Conservation (phyloP, 2,888 invertebrate species). For the Oscheius sp. region DNA sequence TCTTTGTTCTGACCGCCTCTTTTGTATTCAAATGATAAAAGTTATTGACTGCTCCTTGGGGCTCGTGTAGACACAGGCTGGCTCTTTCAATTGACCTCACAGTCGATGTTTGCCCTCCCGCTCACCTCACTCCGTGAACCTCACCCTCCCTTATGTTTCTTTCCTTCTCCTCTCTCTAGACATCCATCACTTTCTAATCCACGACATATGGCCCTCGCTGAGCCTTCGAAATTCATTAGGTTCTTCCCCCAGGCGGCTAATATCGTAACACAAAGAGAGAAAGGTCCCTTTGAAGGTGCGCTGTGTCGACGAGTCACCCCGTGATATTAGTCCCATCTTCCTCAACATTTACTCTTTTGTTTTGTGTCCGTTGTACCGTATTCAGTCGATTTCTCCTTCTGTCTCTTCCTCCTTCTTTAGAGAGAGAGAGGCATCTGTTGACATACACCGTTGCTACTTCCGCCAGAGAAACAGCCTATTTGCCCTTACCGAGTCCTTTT, state of each 20-base stretch:
- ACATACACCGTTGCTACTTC: conserved; percentile 28
- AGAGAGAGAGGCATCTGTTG: conserved; percentile 8
- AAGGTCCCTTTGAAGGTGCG: not conserved
- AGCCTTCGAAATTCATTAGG: conserved; percentile 19
- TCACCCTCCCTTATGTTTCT: conserved; percentile 1
- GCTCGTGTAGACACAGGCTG: conserved; percentile 23
- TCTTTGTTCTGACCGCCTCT: too few species aligned
- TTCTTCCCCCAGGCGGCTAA: too few species aligned
- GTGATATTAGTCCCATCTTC: not conserved
- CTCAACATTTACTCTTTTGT: too few species aligned
- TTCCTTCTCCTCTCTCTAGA: conserved; percentile 1
- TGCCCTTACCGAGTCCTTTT: not conserved
- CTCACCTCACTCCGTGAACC: conserved; percentile 22
- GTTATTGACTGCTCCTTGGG: not conserved
- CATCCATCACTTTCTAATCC: conserved; percentile 31
- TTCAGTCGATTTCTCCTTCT: not conserved
- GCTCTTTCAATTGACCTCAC: conserved; percentile 27
- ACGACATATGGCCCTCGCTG: conserved; percentile 25
- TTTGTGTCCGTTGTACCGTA: too few species aligned
- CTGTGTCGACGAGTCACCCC: not conserved
- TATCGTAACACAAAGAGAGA: too few species aligned
- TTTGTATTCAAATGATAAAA: not conserved
- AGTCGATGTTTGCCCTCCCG: conserved; percentile 26
- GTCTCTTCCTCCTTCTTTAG: conserved; percentile 2
- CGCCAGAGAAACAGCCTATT: conserved; percentile 21